Evolutionary conservation across 2,797 vertebrate species (phyloP), one percentile per base, ranked within the genome.

Genomic region (Rhinophrynus dorsalis): DNA sequence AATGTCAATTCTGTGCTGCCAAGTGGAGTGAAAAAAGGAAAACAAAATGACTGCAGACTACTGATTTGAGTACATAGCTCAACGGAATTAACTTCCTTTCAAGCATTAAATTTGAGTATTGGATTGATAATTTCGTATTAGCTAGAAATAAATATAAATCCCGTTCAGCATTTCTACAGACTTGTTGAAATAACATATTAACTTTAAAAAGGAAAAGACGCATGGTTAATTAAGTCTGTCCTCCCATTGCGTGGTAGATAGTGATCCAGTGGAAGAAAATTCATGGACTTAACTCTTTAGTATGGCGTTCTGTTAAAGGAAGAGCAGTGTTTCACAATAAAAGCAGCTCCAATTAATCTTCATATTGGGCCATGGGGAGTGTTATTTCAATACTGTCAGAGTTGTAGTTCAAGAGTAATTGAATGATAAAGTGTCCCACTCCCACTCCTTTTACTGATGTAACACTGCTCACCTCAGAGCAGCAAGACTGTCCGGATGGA

Each of bases 111-210:
- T 72, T 65, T 65, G 32, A 64, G 61, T 72, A 58, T 72, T 72
- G 61, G 69, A 72, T 72, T 72, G 61, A 65, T 72, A 72, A 72
- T 72, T 72, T 72, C 45, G 65, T 64, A 72, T 72, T 65, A 72
- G 60, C 52, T 64, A 56, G 38, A 72, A 58, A 59, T 72, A 65
- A 72, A 52, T 70, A 70, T 47, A 70, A 63, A 56, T 63, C 52
- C 23, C 56, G 27, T 65, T 72, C 42, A 42, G 44, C 47, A 35
- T 70, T 58, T 65, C 35, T 48, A 58, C 61, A 58, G 60, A 58
- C 54, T 64, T 71, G 35, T 64, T 65, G 59, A 72, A 72, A 72
- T 65, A 64, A 72, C 52, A 72, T 44, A 29, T 65, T 65, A 72
- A 58, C 61, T 65, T 65, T 58, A 27, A 56, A 58, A 72, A 42